These are phyloP conservation scores for Leptosomus discolor DNA, from an alignment of 2,113 vertebrate species.

Conservation along the genomic window DNA sequence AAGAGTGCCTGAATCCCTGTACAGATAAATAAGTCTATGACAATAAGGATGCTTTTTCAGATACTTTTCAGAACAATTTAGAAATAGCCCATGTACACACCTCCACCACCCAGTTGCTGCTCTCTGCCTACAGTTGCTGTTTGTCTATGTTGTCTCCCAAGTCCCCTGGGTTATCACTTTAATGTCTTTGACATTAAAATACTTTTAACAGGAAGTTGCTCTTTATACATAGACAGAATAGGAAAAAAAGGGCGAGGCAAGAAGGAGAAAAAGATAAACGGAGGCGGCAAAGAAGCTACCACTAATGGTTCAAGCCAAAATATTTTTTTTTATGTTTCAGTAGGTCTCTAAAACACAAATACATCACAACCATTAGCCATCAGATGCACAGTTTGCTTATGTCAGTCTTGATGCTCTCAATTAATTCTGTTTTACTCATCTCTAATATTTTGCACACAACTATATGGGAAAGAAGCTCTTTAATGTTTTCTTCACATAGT, in stretches of 20 bases:
- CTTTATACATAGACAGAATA: neutral
- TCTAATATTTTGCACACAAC: neutral
- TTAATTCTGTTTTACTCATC: neutral
- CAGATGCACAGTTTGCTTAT: neutral
- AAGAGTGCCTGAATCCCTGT: neutral
- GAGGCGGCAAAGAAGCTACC: neutral
- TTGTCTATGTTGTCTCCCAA: neutral
- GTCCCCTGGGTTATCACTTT: neutral
- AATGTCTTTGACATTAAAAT: constrained; percentile 1
- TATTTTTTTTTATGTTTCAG: neutral
- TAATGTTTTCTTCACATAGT: neutral
- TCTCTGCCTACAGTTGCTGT: neutral
- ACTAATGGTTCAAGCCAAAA: neutral
- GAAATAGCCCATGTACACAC: neutral
- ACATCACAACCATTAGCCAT: neutral
- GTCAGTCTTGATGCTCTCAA: neutral
- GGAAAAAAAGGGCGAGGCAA: neutral
- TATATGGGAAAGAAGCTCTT: neutral
- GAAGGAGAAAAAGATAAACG: neutral
- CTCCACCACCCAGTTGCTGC: neutral
- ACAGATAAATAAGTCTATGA: neutral
- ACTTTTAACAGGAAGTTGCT: neutral
- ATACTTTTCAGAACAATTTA: neutral
- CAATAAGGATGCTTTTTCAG: neutral
- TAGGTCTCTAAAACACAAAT: neutral